phyloP scores from a whole-genome alignment of 1,140 invertebrate species.

The Onthophagus taurus region DNA sequence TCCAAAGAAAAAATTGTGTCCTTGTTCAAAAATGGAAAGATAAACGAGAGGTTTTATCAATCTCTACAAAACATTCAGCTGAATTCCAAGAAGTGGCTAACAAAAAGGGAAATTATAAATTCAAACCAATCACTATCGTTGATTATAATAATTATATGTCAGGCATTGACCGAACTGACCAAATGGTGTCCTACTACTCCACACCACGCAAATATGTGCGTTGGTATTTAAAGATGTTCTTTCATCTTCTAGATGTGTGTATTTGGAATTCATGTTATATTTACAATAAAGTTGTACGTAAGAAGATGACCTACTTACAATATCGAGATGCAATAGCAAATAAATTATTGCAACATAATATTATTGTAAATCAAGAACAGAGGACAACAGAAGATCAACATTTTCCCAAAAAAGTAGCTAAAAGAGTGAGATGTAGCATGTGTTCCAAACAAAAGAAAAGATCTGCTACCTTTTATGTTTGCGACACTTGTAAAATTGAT shows the following conservation, averaged over 20 bases:
- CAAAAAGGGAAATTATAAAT: not conserved
- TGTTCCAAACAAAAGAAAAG: not conserved
- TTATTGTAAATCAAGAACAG: too few species aligned
- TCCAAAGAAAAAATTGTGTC: not conserved
- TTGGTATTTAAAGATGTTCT: constrained; percentile 6
- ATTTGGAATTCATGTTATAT: not conserved
- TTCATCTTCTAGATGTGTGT: constrained; percentile 4
- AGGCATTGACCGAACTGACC: not conserved
- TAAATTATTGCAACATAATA: constrained; percentile 1
- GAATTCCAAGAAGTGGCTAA: not conserved
- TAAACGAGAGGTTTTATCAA: constrained; percentile 1
- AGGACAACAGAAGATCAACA: not conserved
- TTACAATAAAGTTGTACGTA: constrained; percentile 5
- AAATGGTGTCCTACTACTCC: constrained; percentile 10
- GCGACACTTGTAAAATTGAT: constrained; percentile 2
- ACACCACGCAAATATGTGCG: constrained; percentile 2
- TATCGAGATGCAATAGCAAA: constrained; percentile 1
- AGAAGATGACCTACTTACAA: constrained; percentile 1
- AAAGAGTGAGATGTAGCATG: constrained; percentile 2
- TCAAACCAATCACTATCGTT: too few species aligned
- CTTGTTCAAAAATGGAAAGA: constrained; percentile 4
- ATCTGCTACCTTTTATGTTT: not conserved
- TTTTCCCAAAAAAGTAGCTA: constrained; percentile 2
- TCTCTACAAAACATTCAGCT: not conserved
- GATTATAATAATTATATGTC: not conserved